These are phyloP conservation scores for Acronicta psi DNA, from an alignment of 2,888 invertebrate genomes.

Conservation along the genomic window DNA sequence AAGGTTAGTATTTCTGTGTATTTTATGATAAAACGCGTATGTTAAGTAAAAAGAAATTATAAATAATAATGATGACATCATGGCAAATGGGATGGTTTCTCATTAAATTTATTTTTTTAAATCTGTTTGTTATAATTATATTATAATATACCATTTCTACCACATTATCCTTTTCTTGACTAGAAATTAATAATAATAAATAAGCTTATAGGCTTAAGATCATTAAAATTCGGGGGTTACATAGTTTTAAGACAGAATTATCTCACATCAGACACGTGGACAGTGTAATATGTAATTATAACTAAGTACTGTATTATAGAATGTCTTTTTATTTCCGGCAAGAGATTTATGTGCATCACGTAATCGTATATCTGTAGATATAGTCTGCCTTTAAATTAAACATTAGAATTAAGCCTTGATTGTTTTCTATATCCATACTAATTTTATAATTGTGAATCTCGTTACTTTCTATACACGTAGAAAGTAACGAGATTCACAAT, in stretches of 20 bases:
- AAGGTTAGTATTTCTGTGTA: constrained; percentile 10
- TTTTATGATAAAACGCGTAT: background rate
- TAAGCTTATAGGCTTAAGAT: constrained; percentile 39
- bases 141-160: constrained; percentile 10
- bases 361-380: too few species aligned
- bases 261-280: constrained; percentile 68
- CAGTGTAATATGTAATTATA: constrained; percentile 60
- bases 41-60: background rate
- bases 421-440: too few species aligned
- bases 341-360: too few species aligned
- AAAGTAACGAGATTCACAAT: too few species aligned
- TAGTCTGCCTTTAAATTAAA: too few species aligned
- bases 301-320: constrained; percentile 55
- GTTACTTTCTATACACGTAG: too few species aligned
- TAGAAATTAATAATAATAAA: constrained; percentile 17
- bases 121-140: too few species aligned
- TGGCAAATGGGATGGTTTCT: background rate
- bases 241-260: constrained; percentile 64
- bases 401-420: too few species aligned
- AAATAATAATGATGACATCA: constrained; percentile 11
- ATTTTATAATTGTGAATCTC: too few species aligned
- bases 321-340: constrained; percentile 41
- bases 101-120: too few species aligned
- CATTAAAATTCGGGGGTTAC: constrained; percentile 57
- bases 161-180: constrained; percentile 20